Evolutionary conservation across 2,113 vertebrate genomes (phyloP), one percentile per base, ranked within the genome.

Genomic region (Misgurnus mizolepis): DNA sequence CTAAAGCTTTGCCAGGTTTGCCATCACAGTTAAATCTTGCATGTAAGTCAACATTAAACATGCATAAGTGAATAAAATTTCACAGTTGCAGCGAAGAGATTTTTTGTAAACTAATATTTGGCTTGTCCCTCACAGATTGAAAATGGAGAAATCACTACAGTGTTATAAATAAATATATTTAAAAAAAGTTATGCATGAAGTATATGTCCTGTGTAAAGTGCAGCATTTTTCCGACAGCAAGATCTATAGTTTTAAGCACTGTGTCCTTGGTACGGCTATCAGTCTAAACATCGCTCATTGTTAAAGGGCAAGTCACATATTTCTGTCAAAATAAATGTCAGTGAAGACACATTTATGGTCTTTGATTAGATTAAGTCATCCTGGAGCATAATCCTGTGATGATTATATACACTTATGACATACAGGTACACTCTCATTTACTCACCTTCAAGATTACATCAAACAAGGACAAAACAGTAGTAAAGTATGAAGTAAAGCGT

Each of bases 271-370:
- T 5, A 22, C 14, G 3, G 39, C 34, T 43, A 76, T 40, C 53
- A 40, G 11, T 11, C 43, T 34, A 18, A 69, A 70, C 53, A 68
- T 64, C 64, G 0, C 34, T 47, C 66, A 41, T 66, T 81, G 65
- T 64, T 47, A 69, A 76, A 76, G 72, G 80, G 27, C 43, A 64
- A 61, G 65, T 40, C 64, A 58, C 80, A 81, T 74, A 76, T 76
- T 81, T 69, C 53, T 61, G 80, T 69, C 72, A 67, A 62, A 67
- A 66, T 67, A 64, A 81, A 81, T 67, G 55, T 58, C 80, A 62
- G 64, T 50, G 45, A 34, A 47, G 55, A 10, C 67, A 67, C 65
- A 68, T 67, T 78, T 78, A 78, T 68, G 40, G 65, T 67, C 66
- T 78, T 11, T 78, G 53, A 67, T 67, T 45, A 66, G 53, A 67